Evolutionary conservation across 2,888 invertebrate species (phyloP).

Genomic region (Melieria crassipennis): DNA sequence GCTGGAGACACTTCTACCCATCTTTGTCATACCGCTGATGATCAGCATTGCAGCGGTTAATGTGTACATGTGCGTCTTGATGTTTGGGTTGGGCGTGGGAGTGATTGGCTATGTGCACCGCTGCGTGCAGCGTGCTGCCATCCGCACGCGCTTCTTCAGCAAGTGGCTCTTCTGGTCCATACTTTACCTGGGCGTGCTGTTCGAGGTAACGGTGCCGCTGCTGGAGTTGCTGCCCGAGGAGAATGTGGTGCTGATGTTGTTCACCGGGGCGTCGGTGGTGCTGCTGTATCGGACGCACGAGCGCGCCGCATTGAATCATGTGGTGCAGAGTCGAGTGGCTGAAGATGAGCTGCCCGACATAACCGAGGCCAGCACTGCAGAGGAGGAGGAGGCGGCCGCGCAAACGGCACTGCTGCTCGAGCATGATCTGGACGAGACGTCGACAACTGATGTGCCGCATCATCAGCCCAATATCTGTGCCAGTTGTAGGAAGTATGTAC

Average conservation of each 20-base stretch:
- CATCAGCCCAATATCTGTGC: slow-evolving; percentile 67
- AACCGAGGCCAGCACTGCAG: slow-evolving; percentile 57
- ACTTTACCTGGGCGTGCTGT: slow-evolving; percentile 73
- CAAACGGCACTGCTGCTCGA: slow-evolving; percentile 56
- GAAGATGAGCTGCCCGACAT: slow-evolving; percentile 60
- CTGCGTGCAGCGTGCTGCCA: slow-evolving; percentile 54
- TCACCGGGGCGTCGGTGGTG: slow-evolving; percentile 52
- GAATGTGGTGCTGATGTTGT: slow-evolving; percentile 69
- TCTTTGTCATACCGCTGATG: slow-evolving; percentile 67
- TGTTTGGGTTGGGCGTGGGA: slow-evolving; percentile 54
- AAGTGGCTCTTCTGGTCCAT: slow-evolving; percentile 79
- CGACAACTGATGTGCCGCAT: slow-evolving; percentile 51
- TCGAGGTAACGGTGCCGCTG: slow-evolving; percentile 78
- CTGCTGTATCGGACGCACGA: slow-evolving; percentile 54
- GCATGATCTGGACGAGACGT: background rate
- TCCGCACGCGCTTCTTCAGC: slow-evolving; percentile 77
- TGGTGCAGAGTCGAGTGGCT: slow-evolving; percentile 51
- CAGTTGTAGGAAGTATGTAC: slow-evolving; percentile 71
- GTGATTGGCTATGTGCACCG: slow-evolving; percentile 55
- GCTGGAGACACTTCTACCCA: slow-evolving; percentile 67
- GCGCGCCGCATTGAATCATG: slow-evolving; percentile 58
- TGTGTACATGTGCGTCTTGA: slow-evolving; percentile 60
- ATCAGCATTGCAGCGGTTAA: slow-evolving; percentile 67
- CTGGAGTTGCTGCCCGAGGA: slow-evolving; percentile 77
- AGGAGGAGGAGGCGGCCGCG: slow-evolving; percentile 55